Percentiles rank a stretch among this genome's conserved stretches.
These are phyloP conservation scores for Tricholaema leucomelas DNA, from an alignment of 2,113 vertebrate species.

Conservation along the genomic window DNA sequence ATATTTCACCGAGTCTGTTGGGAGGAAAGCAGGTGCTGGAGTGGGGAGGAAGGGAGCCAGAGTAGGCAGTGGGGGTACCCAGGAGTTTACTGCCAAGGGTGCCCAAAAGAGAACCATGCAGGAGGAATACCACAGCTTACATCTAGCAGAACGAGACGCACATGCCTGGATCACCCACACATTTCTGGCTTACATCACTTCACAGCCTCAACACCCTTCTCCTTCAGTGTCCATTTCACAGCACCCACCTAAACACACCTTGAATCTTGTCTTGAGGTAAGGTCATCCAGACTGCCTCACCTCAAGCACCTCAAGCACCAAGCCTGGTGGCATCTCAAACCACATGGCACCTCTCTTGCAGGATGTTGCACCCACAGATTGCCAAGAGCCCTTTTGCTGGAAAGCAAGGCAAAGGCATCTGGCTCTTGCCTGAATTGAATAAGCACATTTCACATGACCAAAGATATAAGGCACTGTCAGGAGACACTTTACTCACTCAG, in stretches of 20 bases:
- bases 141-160: background rate
- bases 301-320: background rate
- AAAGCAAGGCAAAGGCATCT: background rate
- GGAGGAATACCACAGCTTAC: background rate
- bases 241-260: background rate
- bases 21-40: background rate
- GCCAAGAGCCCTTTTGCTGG: background rate
- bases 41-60: background rate
- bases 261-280: background rate
- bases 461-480: background rate
- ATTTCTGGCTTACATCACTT: background rate
- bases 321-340: background rate
- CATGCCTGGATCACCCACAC: background rate
- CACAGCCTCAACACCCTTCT: background rate
- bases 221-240: background rate
- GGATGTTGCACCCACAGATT: background rate
- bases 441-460: background rate
- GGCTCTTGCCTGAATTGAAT: background rate
- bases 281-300: background rate
- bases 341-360: background rate
- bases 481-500: background rate
- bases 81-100: background rate
- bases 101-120: background rate
- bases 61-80: background rate
- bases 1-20: slow-evolving; percentile 87